A percentile compares a stretch with the other conserved stretches of the same genome.
Conservation (phyloP, 2,797 vertebrate genomes). For the Smutsia gigantea region DNA sequence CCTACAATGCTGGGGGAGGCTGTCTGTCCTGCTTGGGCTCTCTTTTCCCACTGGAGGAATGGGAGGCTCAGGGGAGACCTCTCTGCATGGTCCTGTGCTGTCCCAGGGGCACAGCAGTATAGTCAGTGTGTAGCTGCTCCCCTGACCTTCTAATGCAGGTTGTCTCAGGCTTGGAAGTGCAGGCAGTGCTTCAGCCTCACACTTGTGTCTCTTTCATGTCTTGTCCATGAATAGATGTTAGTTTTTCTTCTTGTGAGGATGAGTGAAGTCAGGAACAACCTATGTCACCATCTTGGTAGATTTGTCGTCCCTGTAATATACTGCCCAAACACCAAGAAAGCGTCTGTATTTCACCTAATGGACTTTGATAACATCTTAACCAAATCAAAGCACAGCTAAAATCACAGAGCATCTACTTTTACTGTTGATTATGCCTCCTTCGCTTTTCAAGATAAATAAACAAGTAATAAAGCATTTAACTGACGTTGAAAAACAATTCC, state of each 20-base stretch:
- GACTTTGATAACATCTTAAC: slow-evolving; percentile 21
- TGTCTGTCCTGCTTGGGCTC: neutral
- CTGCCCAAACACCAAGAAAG: neutral
- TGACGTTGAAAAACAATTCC: slow-evolving; percentile 70
- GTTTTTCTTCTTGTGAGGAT: neutral
- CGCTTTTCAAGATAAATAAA: slow-evolving; percentile 66
- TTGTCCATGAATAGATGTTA: neutral
- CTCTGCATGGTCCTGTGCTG: neutral
- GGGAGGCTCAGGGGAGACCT: neutral
- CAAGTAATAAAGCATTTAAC: slow-evolving; percentile 64
- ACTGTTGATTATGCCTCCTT: slow-evolving; percentile 41
- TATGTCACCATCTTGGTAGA: neutral
- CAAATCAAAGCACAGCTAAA: slow-evolving; percentile 18
- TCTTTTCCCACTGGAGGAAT: neutral
- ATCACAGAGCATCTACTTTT: neutral
- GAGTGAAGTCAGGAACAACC: neutral
- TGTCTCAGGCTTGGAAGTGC: neutral
- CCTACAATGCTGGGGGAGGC: neutral
- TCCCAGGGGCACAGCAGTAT: neutral
- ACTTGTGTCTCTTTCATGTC: neutral
- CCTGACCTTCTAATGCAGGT: neutral
- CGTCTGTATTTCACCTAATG: neutral
- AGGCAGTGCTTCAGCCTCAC: neutral
- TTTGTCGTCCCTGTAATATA: neutral
- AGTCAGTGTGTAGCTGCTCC: neutral